phyloP scores from a whole-genome alignment of 2,113 vertebrate genomes.

The Grammatotria lemairii region DNA sequence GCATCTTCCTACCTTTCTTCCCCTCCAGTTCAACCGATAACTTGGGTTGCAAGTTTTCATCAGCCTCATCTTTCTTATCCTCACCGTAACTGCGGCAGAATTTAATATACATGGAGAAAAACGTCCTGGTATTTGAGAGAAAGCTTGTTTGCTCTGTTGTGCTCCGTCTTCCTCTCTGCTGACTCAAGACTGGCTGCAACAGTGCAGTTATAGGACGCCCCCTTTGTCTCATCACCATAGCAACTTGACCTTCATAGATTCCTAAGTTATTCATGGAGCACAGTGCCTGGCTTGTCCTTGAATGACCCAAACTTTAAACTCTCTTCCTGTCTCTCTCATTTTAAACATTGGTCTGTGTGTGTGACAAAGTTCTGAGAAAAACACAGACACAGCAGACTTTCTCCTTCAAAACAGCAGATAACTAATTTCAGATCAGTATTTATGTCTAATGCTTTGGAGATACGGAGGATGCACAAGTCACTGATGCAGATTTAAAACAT shows the following conservation, averaged over 20 bases:
- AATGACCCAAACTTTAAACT: background rate
- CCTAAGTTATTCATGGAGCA: constrained; percentile 13
- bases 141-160: background rate
- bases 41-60: background rate
- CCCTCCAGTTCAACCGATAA: constrained; percentile 29
- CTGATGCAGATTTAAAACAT: background rate
- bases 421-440: background rate
- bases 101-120: constrained; percentile 60
- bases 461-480: background rate
- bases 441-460: background rate
- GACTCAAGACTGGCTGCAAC: background rate
- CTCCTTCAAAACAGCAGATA: constrained; percentile 19
- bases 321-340: background rate
- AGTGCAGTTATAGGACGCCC: background rate
- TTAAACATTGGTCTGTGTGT: background rate
- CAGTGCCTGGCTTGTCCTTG: constrained; percentile 33
- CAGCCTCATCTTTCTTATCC: constrained; percentile 11
- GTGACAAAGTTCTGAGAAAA: background rate
- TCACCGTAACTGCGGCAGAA: constrained; percentile 36
- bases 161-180: background rate
- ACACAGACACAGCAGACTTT: background rate
- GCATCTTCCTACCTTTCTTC: constrained; percentile 13
- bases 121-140: background rate
- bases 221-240: background rate
- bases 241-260: constrained; percentile 3